Conservation (phyloP, 1,140 invertebrate species). For the Reticulitermes speratus region DNA sequence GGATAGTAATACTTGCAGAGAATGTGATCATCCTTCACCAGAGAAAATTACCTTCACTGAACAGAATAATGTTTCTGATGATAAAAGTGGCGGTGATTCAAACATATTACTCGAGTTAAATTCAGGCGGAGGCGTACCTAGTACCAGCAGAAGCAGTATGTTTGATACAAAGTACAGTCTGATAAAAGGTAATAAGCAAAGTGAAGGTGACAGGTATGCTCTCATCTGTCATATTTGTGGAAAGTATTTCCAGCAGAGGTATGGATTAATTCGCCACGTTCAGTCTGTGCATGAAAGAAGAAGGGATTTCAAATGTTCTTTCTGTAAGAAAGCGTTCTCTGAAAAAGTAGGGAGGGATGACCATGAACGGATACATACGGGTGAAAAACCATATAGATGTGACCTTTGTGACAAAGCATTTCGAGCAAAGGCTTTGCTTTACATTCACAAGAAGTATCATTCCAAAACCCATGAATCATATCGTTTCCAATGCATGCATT, state of each 20-base stretch:
- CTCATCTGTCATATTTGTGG: background rate
- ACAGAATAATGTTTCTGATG: too few relatives aligned
- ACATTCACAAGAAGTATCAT: background rate
- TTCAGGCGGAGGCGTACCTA: too few relatives aligned
- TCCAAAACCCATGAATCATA: background rate
- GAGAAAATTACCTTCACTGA: too few relatives aligned
- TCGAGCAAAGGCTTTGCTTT: background rate
- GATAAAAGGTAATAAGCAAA: too few relatives aligned
- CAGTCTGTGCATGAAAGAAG: background rate
- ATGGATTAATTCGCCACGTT: background rate
- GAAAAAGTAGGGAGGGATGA: background rate
- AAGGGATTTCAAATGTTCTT: background rate
- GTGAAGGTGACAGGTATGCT: too few relatives aligned
- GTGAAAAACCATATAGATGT: background rate
- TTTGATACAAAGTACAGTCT: too few relatives aligned
- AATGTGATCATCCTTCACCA: too few relatives aligned
- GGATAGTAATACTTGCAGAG: too few relatives aligned
- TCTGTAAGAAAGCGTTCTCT: background rate
- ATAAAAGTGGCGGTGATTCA: too few relatives aligned
- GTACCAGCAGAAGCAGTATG: too few relatives aligned
- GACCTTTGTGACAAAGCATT: background rate
- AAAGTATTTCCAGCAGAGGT: background rate
- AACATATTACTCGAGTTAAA: too few relatives aligned
- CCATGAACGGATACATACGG: background rate
- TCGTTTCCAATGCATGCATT: background rate